Conservation (phyloP, 2,113 vertebrate species). For the Anarrhichthys ocellatus region DNA sequence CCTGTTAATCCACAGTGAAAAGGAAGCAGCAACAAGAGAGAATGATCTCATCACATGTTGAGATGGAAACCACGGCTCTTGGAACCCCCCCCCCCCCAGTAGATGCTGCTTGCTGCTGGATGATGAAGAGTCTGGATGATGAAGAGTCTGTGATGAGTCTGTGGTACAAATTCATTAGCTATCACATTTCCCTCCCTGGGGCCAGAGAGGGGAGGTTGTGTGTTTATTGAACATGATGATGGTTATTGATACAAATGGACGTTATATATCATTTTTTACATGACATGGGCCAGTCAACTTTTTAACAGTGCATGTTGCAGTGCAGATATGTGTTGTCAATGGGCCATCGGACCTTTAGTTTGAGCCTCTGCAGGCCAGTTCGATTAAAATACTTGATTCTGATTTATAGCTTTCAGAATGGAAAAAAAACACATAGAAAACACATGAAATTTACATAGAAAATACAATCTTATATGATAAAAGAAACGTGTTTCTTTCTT, state of each 20-base stretch:
- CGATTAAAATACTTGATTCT: not conserved
- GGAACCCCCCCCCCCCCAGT: not conserved
- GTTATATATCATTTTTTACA: not conserved
- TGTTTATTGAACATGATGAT: slow-evolving; percentile 26
- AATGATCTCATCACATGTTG: slow-evolving; percentile 4
- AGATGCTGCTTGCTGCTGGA: slow-evolving; percentile 9
- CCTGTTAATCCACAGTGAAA: slow-evolving; percentile 25
- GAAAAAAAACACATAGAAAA: not conserved
- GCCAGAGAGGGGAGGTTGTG: slow-evolving; percentile 19
- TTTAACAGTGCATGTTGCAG: not conserved
- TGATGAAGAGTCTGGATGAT: not conserved
- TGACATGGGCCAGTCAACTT: not conserved
- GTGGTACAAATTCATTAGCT: slow-evolving; percentile 1
- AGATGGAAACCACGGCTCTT: slow-evolving; percentile 1
- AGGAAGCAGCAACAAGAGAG: not conserved
- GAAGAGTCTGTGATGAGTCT: slow-evolving; percentile 4
- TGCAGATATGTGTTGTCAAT: not conserved
- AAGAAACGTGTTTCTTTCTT: not conserved
- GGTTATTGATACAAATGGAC: not conserved
- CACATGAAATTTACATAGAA: not conserved
- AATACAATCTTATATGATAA: not conserved
- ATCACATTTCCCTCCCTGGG: slow-evolving; percentile 3
- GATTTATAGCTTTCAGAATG: not conserved
- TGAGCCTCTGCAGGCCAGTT: slow-evolving; percentile 8
- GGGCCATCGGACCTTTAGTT: not conserved